Evolutionary conservation across 2,888 invertebrate species (phyloP).

Genomic region (Erebia palarica): DNA sequence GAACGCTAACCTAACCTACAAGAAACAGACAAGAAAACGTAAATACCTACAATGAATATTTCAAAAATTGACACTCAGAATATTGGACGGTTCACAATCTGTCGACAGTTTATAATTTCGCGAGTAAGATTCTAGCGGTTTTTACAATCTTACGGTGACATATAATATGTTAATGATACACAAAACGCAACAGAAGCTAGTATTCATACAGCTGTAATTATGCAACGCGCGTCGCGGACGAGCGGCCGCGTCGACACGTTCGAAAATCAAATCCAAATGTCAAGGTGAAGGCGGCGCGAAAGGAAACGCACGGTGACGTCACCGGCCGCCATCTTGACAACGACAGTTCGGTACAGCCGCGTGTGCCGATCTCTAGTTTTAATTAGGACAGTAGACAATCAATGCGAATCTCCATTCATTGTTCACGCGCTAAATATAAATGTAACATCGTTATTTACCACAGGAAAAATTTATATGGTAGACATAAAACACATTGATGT

Average conservation of each 20-base stretch:
- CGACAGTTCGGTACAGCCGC: slow-evolving; percentile 44
- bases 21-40: too few species aligned
- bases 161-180: neutral
- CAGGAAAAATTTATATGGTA: neutral
- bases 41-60: too few species aligned
- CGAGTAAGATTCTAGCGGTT: too few species aligned
- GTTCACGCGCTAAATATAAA: slow-evolving; percentile 41
- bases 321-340: slow-evolving; percentile 64
- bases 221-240: slow-evolving; percentile 45
- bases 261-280: slow-evolving; percentile 76
- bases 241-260: slow-evolving; percentile 65
- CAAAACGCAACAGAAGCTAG: slow-evolving; percentile 19
- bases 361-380: slow-evolving; percentile 52
- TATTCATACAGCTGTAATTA: slow-evolving; percentile 34
- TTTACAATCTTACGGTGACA: too few species aligned
- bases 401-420: slow-evolving; percentile 44
- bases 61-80: too few species aligned
- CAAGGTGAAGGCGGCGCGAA: slow-evolving; percentile 76
- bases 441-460: slow-evolving; percentile 19
- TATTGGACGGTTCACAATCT: too few species aligned
- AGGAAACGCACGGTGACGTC: slow-evolving; percentile 75
- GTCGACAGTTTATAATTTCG: too few species aligned
- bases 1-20: too few species aligned
- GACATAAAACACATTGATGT: neutral
- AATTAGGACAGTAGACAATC: slow-evolving; percentile 56